Percentiles rank a stretch among this genome's conserved stretches.
Evolutionary conservation across 1,140 invertebrate species (phyloP).

Genomic region (Eupristina koningsbergeri): DNA sequence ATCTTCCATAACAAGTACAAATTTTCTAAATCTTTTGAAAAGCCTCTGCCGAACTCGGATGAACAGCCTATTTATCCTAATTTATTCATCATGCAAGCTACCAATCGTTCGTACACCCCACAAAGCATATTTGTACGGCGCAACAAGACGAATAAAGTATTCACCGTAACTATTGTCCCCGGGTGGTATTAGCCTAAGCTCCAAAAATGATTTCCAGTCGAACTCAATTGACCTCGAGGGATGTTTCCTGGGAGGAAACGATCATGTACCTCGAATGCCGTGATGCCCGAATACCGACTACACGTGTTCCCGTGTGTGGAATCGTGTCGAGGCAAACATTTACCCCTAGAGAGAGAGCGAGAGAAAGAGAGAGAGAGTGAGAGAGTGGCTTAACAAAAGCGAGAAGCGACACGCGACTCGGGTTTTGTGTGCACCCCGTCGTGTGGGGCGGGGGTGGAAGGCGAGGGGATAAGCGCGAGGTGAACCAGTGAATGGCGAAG

Average conservation of each 20-base stretch:
- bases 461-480: conserved; percentile 19
- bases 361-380: neutral
- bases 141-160: neutral
- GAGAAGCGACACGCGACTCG: conserved; percentile 39
- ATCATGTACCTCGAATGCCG: neutral
- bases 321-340: conserved; percentile 5
- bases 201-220: neutral
- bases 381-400: neutral
- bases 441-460: conserved; percentile 26
- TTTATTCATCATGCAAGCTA: neutral
- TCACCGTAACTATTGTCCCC: neutral
- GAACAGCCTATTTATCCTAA: neutral
- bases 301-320: conserved; percentile 40
- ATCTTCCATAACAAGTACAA: no score
- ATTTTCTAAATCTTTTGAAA: no score
- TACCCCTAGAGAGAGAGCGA: neutral
- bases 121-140: neutral
- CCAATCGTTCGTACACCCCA: neutral
- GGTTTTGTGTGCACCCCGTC: neutral
- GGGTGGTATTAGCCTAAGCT: neutral
- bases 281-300: neutral
- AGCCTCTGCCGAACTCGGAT: neutral
- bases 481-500: conserved; percentile 25
- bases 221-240: neutral
- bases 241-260: neutral